These are phyloP conservation scores for Aplodontia rufa DNA, from an alignment of 2,113 vertebrate genomes.

Conservation along the genomic window DNA sequence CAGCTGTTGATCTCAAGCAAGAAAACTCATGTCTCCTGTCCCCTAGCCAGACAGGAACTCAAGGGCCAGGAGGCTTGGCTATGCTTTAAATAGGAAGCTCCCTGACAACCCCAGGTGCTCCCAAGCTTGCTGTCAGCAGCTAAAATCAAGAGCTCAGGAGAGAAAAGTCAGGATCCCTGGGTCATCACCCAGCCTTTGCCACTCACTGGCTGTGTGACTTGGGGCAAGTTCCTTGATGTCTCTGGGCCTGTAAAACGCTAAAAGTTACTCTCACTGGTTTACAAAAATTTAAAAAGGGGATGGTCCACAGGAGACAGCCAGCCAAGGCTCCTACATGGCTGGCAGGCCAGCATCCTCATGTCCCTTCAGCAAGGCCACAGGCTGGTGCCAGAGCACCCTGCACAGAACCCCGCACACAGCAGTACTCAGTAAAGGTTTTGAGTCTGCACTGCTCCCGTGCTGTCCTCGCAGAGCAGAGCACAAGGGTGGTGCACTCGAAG, in stretches of 20 bases:
- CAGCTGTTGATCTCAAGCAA: not conserved
- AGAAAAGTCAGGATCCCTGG: not conserved
- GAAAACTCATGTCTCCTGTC: not conserved
- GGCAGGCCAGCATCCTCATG: accelerated
- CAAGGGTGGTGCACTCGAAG: not conserved
- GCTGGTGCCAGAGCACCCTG: not conserved
- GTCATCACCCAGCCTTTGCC: not conserved
- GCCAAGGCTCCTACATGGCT: not conserved
- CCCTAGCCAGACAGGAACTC: not conserved
- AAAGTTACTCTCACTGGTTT: no score
- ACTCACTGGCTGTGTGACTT: not conserved
- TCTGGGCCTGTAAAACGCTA: not conserved
- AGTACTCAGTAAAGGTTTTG: not conserved
- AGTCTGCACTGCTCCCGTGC: not conserved
- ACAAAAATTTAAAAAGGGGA: not conserved
- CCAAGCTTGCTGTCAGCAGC: not conserved
- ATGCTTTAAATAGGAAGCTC: not conserved
- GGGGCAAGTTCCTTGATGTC: not conserved
- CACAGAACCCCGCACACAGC: not conserved
- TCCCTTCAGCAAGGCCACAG: not conserved
- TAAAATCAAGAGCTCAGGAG: not conserved
- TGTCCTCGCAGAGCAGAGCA: accelerated
- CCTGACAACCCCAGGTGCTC: not conserved
- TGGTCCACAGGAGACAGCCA: not conserved
- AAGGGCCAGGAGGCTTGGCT: not conserved